Conservation (phyloP, 2,888 invertebrate genomes). For the Beris morrisii region DNA sequence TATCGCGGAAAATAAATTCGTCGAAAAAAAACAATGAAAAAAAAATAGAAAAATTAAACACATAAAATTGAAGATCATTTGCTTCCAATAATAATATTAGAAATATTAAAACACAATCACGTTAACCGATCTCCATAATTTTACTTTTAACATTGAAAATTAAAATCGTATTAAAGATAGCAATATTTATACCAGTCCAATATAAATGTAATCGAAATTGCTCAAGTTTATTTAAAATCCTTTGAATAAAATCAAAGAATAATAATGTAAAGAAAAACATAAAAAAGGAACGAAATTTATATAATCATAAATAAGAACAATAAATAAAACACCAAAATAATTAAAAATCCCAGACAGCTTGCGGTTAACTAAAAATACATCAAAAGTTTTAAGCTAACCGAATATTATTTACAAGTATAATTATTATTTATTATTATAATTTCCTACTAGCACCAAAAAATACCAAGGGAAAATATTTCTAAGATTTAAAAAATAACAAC, state of each 20-base stretch:
- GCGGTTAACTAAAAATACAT: slow-evolving; percentile 13
- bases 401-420: too few species aligned
- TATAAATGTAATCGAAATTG: slow-evolving; percentile 6
- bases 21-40: neutral
- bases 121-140: too few species aligned
- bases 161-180: too few species aligned
- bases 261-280: slow-evolving; percentile 2
- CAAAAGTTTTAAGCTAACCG: too few species aligned
- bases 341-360: slow-evolving; percentile 28
- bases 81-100: slow-evolving; percentile 15
- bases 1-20: slow-evolving; percentile 81
- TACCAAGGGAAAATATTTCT: neutral
- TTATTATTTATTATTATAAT: too few species aligned
- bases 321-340: slow-evolving; percentile 29
- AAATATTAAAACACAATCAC: slow-evolving; percentile 20
- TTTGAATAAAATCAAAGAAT: neutral
- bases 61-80: neutral
- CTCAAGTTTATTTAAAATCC: slow-evolving; percentile 16
- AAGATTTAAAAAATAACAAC: slow-evolving; percentile 7
- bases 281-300: slow-evolving; percentile 4
- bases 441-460: too few species aligned
- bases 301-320: slow-evolving; percentile 21
- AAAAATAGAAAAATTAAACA: neutral
- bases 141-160: too few species aligned
- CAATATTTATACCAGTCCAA: too few species aligned